Evolutionary conservation across 2,888 invertebrate genomes (phyloP), one percentile per base, ranked within the genome.

Genomic region (Doris montereyensis): DNA sequence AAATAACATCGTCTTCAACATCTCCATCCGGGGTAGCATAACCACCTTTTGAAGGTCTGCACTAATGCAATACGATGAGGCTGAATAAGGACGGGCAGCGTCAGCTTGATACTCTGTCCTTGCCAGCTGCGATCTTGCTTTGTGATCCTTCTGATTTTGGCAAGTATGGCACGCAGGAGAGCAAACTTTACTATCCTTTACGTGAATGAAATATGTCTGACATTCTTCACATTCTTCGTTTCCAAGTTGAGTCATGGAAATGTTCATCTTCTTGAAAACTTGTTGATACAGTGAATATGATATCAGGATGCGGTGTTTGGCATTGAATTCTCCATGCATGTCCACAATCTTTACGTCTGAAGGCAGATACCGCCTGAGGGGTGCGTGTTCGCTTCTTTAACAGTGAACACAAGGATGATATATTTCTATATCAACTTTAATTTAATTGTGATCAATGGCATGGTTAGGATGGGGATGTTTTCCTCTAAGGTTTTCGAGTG

Each of bases 41-140:
- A 72, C 30, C 2, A 72, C 52, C 41, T 72, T 70, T 72, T 72
- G 52, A 41, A 72, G 72, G 72, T 72, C 72, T 52, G 30, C 72
- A 41, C 24, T n/a, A n/a, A 70, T 28, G 4, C 34, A 30, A 2
- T 34, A 35, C 10, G 30, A 32, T 8, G 30, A 28, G 30, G 70
- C 32, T 5, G 17, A 5, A 21, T 60, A 24, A 60, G 60, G 60
- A n/a, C 17, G 24, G 60, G 60, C 60, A 21, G 32, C 21, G 34
- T 70, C 70, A 70, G 30, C 32, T n/a, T 30, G 30, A 30, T 28
- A 30, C 30, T 68, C 68, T 68, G 24, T 13, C 24, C 30, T 24
- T 68, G 70, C 70, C 13, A 32, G n/a, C 4, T 4, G 30, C 17
- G 30, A 70, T 35, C 34, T 70, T 35, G 1, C n/a, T 28, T 70